Percentiles rank a stretch among this genome's conserved stretches.
Evolutionary conservation across 2,113 vertebrate genomes (phyloP).

Genomic region (Edolisoma coerulescens): DNA sequence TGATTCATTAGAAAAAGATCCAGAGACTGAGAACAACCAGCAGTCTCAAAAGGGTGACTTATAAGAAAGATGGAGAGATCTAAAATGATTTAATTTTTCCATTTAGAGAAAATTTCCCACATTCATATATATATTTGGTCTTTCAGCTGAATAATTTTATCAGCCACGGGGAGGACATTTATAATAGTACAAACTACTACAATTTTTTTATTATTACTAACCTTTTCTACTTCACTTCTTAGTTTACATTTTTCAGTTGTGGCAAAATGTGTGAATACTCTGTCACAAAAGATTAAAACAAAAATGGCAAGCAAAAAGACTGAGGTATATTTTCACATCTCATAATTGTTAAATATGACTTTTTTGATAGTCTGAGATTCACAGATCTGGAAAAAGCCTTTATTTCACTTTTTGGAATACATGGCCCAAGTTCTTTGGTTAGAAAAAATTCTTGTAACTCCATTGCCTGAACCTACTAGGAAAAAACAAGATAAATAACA

Average conservation of each 20-base stretch:
- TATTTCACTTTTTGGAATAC: neutral
- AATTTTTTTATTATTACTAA: neutral
- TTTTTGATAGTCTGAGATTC: neutral
- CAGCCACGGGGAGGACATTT: accelerated
- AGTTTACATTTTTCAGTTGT: neutral
- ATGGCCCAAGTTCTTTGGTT: neutral
- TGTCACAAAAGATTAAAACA: neutral
- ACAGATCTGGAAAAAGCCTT: neutral
- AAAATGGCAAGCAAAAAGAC: neutral
- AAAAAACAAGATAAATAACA: neutral
- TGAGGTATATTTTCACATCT: neutral
- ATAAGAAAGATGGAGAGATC: neutral
- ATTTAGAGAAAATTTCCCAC: neutral
- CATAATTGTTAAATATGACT: neutral
- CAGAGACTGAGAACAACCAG: neutral
- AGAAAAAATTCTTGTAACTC: neutral
- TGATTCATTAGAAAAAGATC: neutral
- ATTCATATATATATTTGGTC: neutral
- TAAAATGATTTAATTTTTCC: neutral
- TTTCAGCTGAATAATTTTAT: neutral
- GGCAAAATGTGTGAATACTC: neutral
- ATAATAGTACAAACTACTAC: neutral
- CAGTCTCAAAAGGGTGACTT: neutral
- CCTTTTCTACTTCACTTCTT: neutral
- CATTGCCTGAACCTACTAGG: neutral